Conservation (phyloP, 2,113 vertebrate genomes). For the Pavo muticus region DNA sequence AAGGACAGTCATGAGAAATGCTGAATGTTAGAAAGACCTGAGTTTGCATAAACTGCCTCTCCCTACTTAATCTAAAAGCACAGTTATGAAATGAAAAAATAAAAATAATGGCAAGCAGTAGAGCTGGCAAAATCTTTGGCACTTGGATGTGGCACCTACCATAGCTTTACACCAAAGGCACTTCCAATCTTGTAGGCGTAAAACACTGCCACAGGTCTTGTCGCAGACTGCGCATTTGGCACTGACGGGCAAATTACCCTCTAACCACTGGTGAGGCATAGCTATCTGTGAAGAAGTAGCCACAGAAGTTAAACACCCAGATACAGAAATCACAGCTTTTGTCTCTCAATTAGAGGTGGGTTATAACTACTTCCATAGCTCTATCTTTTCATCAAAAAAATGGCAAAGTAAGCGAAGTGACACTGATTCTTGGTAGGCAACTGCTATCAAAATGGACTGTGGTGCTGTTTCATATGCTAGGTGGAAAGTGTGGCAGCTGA, state of each 20-base stretch:
- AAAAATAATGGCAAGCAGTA: background rate
- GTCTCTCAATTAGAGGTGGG: background rate
- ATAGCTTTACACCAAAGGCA: slow-evolving; percentile 99
- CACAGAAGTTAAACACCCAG: background rate
- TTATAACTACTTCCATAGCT: background rate
- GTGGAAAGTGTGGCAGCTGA: background rate
- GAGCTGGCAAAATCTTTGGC: background rate
- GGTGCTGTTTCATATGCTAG: background rate
- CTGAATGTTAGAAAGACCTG: background rate
- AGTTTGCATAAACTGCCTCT: background rate
- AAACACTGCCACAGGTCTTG: slow-evolving; percentile 97
- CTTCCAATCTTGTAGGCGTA: slow-evolving; percentile 97
- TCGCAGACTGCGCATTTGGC: slow-evolving; percentile 97
- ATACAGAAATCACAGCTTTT: background rate
- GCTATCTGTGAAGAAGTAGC: slow-evolving; percentile 82
- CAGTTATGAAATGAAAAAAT: background rate
- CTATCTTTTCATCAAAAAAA: background rate
- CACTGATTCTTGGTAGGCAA: background rate
- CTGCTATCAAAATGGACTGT: background rate
- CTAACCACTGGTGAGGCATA: slow-evolving; percentile 99
- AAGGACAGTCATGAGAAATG: background rate
- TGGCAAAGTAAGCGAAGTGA: background rate
- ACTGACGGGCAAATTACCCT: slow-evolving; percentile 96
- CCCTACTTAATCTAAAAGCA: background rate
- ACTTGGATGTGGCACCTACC: slow-evolving; percentile 76